Percentiles rank a stretch among this genome's conserved stretches.
phyloP scores from a whole-genome alignment of 1,140 invertebrate species.

The Linepithema humile region DNA sequence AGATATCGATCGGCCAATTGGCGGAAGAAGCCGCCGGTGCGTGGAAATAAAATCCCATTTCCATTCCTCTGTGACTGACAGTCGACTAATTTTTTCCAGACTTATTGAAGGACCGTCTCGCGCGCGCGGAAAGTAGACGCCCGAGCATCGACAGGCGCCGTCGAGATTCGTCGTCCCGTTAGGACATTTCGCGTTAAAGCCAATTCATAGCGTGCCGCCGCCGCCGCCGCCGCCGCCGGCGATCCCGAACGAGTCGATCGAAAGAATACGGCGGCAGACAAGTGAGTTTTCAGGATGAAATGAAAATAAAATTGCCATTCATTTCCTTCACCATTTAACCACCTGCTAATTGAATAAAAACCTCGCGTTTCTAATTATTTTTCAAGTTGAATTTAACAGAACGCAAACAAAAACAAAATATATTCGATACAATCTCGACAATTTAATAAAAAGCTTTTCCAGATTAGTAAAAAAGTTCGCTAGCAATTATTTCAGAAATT shows the following conservation, averaged over 20 bases:
- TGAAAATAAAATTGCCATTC: conserved; percentile 1
- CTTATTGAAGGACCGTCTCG: conserved; percentile 55
- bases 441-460: too few species aligned
- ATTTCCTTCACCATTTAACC: neutral
- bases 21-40: conserved; percentile 50
- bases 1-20: conserved; percentile 58
- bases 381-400: neutral
- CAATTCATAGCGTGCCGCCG: conserved; percentile 33
- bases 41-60: conserved; percentile 58
- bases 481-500: too few species aligned
- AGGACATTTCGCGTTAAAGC: conserved; percentile 39
- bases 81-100: conserved; percentile 55
- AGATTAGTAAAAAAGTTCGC: too few species aligned
- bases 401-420: neutral
- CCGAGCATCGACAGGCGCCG: conserved; percentile 46
- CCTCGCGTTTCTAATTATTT: neutral
- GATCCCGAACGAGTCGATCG: neutral
- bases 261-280: neutral
- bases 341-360: conserved; percentile 1
- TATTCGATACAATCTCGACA: too few species aligned
- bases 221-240: neutral
- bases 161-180: conserved; percentile 36
- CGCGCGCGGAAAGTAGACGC: conserved; percentile 42
- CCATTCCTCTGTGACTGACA: conserved; percentile 51
- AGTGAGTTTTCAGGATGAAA: neutral